Conservation (phyloP, 2,113 vertebrate species). For the Pardalotus punctatus region DNA sequence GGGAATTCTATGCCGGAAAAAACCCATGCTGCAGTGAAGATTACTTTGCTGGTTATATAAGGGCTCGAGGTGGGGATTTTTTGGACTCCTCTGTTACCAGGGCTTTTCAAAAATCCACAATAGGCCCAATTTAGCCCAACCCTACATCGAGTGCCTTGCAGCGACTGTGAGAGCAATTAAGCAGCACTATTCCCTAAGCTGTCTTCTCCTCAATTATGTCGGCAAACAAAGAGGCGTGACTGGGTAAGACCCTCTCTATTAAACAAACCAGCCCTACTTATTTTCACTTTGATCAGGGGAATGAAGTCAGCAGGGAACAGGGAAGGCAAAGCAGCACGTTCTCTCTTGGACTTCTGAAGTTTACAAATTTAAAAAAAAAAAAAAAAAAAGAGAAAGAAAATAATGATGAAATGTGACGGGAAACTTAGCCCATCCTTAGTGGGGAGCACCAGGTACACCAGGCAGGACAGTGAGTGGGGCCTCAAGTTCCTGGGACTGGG, state of each 20-base stretch:
- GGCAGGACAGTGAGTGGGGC: not conserved
- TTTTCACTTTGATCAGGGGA: conserved; percentile 40
- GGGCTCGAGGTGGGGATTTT: not conserved
- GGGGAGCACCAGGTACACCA: not conserved
- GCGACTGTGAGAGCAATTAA: conserved; percentile 43
- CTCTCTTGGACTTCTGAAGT: not conserved
- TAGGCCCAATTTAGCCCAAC: not conserved
- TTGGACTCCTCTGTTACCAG: not conserved
- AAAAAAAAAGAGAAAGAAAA: not conserved
- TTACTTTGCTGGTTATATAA: not conserved
- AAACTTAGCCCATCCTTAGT: not conserved
- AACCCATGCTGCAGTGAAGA: not conserved
- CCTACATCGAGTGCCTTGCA: not conserved
- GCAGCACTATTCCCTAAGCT: conserved; percentile 41
- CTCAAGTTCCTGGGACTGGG: not conserved
- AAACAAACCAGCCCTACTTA: conserved; percentile 41
- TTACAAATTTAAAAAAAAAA: not conserved
- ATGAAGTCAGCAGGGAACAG: conserved; percentile 29
- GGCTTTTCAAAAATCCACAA: conserved; percentile 28
- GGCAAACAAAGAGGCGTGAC: conserved; percentile 38
- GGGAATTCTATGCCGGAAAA: not conserved
- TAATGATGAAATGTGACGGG: not conserved
- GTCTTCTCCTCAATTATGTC: conserved; percentile 49
- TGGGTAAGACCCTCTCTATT: conserved; percentile 35
- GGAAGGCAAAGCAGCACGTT: not conserved